phyloP scores from a whole-genome alignment of 2,888 invertebrate genomes.

The Chloromyia formosa region DNA sequence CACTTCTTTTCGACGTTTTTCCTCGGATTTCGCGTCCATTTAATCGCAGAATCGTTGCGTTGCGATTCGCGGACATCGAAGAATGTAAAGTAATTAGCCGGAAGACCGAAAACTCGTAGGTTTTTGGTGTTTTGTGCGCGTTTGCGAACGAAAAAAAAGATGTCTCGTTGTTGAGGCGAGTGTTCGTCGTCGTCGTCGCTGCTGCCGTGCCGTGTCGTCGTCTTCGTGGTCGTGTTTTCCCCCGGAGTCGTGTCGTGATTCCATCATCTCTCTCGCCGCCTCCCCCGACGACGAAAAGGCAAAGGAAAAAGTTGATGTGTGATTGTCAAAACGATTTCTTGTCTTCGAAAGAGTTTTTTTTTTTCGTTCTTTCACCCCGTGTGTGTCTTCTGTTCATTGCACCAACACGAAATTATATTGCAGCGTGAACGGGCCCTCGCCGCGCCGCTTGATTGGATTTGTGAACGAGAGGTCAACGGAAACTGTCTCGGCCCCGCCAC shows the following conservation, averaged over 20 bases:
- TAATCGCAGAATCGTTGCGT: conserved; percentile 10
- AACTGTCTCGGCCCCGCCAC: conserved; percentile 11
- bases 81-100: conserved; percentile 22
- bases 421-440: background rate
- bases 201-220: conserved; percentile 2
- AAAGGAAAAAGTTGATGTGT: conserved; percentile 32
- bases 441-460: background rate
- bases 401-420: background rate
- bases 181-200: conserved; percentile 6
- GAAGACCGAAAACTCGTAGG: conserved; percentile 32
- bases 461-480: background rate
- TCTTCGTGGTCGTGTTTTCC: background rate
- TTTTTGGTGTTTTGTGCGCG: conserved; percentile 38
- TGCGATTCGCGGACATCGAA: conserved; percentile 17
- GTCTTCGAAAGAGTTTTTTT: background rate
- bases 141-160: conserved; percentile 6
- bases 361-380: background rate
- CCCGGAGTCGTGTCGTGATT: background rate
- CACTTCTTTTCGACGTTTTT: conserved; percentile 24
- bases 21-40: conserved; percentile 2
- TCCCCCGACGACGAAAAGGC: conserved; percentile 3
- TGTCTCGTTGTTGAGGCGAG: conserved; percentile 27
- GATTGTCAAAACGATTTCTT: conserved; percentile 36
- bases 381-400: background rate
- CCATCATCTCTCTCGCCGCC: background rate